Base-by-base conservation (phyloP, 2,797 vertebrate genomes). In the Lacerta viridis region DNA sequence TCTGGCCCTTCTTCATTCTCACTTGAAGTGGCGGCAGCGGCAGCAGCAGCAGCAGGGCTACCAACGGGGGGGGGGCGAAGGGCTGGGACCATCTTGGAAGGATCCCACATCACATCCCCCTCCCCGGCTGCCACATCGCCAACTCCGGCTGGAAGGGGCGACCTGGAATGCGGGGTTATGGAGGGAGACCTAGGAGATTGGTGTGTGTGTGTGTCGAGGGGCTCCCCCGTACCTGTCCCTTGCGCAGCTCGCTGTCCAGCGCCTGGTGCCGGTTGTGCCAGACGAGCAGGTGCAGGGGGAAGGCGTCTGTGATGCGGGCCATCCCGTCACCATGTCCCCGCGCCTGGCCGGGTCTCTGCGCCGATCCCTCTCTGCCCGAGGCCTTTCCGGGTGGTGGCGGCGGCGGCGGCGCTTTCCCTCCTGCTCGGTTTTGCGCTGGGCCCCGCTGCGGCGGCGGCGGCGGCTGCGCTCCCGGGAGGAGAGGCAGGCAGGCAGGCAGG, bases 201-300 rank as follows among this genome's bases (percentile, higher is more conserved):
- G 36, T 2, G 5, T 33, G 39, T 33, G 39, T 33, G 29, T 9
- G 7, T n/a, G 6, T 29, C 1, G 64, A 61, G 8, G 75, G 64
- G 4, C 36, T 5, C 80, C 75, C 74, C 77, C 95, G 92, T 93
- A 98, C 98, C 97, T 98, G 96, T 15, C 97, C 97, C 93, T 97
- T 98, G 96, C 98, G 98, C 94, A 99, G 97, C 92, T 98, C 98
- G 91, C 97, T 96, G 87, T 98, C 98, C 81, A 99, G 98, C 93
- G 98, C 98, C 93, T 98, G 96, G 93, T 98, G 98, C 95, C 97
- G 97, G 94, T 99, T 99, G 95, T 97, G 98, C 98, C 98, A 99
- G 87, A 99, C 98, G 85, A 99, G 97, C 88, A 96, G 95, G 97
- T 99, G 98, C 93, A 99, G 96, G 88, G 98, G 98, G 95, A 98